Evolutionary conservation across 2,797 vertebrate genomes (phyloP).

Genomic region (Brachymystax lenok): DNA sequence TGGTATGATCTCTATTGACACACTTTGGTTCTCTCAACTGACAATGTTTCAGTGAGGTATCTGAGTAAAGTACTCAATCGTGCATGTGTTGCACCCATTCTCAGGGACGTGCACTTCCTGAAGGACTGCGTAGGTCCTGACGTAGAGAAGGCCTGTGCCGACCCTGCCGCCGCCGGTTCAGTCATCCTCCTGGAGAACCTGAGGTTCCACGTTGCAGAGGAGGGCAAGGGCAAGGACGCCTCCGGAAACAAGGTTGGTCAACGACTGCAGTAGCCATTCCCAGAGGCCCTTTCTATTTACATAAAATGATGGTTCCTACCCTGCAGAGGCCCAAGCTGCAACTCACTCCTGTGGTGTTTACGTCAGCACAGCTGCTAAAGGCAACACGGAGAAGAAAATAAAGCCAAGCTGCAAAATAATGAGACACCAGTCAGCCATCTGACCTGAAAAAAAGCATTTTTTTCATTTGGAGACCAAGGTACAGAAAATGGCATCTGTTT

Average conservation of each 20-base stretch:
- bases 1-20: too few species aligned
- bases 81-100: background rate
- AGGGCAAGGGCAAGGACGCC: conserved; percentile 97
- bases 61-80: background rate
- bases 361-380: background rate
- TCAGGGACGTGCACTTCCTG: conserved; percentile 89
- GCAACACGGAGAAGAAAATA: background rate
- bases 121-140: conserved; percentile 94
- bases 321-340: background rate
- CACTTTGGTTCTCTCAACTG: too few species aligned
- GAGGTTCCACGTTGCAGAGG: conserved; percentile 95
- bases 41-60: background rate
- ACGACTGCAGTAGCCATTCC: background rate
- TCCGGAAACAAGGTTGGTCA: conserved; percentile 91
- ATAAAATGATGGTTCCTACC: background rate
- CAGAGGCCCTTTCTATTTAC: background rate
- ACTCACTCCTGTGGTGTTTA: conserved; percentile 37
- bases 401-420: background rate
- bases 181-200: conserved; percentile 96
- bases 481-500: background rate
- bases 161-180: conserved; percentile 85
- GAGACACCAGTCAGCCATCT: background rate
- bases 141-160: conserved; percentile 88
- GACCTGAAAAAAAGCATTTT: background rate
- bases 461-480: background rate